Conservation (phyloP, 2,888 invertebrate species). For the Auanema sp. region DNA sequence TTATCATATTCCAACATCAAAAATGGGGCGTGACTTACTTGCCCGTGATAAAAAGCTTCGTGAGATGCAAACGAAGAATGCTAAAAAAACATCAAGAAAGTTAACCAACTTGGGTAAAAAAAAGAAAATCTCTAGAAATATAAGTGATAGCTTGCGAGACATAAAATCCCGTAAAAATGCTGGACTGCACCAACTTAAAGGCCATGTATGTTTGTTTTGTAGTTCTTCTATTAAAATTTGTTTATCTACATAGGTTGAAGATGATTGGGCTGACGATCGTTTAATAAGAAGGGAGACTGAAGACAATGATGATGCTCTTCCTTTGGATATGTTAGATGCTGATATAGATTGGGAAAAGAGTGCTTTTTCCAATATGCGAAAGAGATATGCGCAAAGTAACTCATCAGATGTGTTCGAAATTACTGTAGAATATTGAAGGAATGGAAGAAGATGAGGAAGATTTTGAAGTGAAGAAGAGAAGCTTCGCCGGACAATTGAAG, state of each 20-base stretch:
- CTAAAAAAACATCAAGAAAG: constrained; percentile 36
- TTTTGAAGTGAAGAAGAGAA: constrained; percentile 37
- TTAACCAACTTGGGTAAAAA: constrained; percentile 35
- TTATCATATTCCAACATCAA: neutral
- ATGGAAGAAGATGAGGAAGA: constrained; percentile 30
- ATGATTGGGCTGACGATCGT: constrained; percentile 49
- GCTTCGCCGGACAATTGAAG: constrained; percentile 38
- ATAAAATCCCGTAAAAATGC: constrained; percentile 31
- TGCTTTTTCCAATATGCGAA: constrained; percentile 35
- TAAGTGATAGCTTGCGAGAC: constrained; percentile 35
- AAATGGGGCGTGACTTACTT: constrained; percentile 41
- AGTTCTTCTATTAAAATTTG: neutral
- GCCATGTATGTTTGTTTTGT: constrained; percentile 2
- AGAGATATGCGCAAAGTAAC: constrained; percentile 25
- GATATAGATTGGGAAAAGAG: constrained; percentile 54
- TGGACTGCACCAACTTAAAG: neutral
- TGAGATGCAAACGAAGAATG: constrained; percentile 43
- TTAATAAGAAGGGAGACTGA: constrained; percentile 19
- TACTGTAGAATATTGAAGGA: neutral
- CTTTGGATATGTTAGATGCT: constrained; percentile 56
- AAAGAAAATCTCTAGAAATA: constrained; percentile 34
- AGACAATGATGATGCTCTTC: constrained; percentile 42
- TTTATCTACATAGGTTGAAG: constrained; percentile 39
- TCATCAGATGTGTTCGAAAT: neutral
- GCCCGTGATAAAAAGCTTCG: constrained; percentile 45